Evolutionary conservation across 2,113 vertebrate genomes (phyloP).

Genomic region (Naja naja): DNA sequence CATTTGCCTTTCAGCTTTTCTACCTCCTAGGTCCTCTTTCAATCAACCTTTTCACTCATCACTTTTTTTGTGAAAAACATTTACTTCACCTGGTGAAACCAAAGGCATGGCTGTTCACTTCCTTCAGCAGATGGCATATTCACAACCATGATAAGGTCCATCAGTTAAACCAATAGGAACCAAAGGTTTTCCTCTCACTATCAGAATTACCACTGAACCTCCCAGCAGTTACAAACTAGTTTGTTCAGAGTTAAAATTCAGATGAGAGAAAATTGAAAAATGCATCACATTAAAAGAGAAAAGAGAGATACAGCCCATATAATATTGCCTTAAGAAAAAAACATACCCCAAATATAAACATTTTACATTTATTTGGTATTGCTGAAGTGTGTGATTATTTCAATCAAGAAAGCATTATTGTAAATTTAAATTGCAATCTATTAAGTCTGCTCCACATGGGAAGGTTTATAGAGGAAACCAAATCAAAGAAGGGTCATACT

Average conservation of each 20-base stretch:
- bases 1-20: not conserved
- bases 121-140: not conserved
- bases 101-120: not conserved
- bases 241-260: not conserved
- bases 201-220: not conserved
- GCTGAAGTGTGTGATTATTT: slow-evolving; percentile 3
- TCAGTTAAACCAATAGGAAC: not conserved
- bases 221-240: not conserved
- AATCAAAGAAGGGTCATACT: not conserved
- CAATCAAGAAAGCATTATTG: not conserved
- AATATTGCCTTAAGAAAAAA: not conserved
- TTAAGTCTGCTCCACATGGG: not conserved
- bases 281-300: not conserved
- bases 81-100: not conserved
- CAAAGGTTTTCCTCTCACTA: not conserved
- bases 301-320: not conserved
- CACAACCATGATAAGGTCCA: not conserved
- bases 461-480: not conserved
- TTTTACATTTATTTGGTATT: not conserved
- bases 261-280: not conserved
- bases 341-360: not conserved
- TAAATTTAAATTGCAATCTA: slow-evolving; percentile 4
- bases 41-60: not conserved
- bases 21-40: not conserved
- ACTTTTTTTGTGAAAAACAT: not conserved